Conservation (phyloP, 2,797 vertebrate genomes). For the Petrocephalus schoutedeni region DNA sequence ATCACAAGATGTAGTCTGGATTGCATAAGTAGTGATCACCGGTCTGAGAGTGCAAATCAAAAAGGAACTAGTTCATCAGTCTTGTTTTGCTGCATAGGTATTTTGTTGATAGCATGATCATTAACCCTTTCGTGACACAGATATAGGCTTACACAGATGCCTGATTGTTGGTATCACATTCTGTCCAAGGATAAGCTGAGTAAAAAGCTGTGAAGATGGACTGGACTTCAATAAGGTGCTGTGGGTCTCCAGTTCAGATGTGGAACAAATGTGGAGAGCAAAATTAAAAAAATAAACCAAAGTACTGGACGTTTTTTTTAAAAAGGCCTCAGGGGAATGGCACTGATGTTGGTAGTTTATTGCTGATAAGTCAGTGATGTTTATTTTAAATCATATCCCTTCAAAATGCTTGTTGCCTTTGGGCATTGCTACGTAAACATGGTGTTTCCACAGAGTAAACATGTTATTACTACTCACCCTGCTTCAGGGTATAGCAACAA, state of each 20-base stretch:
- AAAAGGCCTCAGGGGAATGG: not conserved
- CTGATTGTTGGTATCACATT: not conserved
- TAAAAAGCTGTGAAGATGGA: not conserved
- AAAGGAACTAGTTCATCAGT: not conserved
- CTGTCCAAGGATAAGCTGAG: not conserved
- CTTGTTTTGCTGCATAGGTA: not conserved
- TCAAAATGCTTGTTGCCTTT: not conserved
- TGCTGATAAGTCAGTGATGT: not conserved
- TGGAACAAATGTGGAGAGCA: not conserved
- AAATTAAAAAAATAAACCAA: not conserved
- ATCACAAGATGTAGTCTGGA: not conserved
- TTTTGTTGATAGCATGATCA: not conserved
- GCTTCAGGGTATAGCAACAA: not conserved
- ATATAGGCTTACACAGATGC: not conserved
- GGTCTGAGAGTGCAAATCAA: not conserved
- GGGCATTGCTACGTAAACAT: conserved; percentile 3
- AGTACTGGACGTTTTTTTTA: not conserved
- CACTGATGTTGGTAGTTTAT: not conserved
- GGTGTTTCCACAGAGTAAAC: not conserved
- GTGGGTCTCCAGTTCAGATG: not conserved
- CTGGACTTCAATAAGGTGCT: not conserved
- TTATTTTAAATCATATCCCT: not conserved
- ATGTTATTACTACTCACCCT: not conserved
- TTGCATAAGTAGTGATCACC: not conserved
- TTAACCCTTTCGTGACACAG: not conserved